These are phyloP conservation scores for Diorhabda elongata DNA, from an alignment of 1,140 invertebrate species.

Conservation along the genomic window DNA sequence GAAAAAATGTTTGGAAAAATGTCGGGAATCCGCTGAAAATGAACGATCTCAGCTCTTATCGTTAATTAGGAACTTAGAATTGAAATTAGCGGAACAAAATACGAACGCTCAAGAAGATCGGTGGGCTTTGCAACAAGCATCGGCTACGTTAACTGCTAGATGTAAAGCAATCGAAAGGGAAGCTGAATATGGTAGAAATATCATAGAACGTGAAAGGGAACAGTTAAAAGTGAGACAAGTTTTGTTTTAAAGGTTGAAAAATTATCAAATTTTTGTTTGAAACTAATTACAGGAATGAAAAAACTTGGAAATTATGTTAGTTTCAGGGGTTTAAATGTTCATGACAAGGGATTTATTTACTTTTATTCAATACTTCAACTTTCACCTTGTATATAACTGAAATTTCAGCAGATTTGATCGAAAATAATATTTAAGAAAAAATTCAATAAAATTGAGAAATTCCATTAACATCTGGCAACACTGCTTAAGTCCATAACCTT, in stretches of 20 bases:
- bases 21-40: slow-evolving; percentile 46
- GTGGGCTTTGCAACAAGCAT: slow-evolving; percentile 44
- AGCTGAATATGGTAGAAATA: slow-evolving; percentile 44
- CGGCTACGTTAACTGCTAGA: slow-evolving; percentile 41
- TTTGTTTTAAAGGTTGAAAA: neutral
- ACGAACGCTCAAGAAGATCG: slow-evolving; percentile 44
- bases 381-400: no score
- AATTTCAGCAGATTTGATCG: no score
- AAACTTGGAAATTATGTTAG: neutral
- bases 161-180: slow-evolving; percentile 48
- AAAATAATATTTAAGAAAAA: no score
- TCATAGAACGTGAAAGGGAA: slow-evolving; percentile 49
- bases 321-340: neutral
- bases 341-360: neutral
- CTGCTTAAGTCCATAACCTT: no score
- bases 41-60: slow-evolving; percentile 50
- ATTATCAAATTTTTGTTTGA: no score
- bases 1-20: slow-evolving; percentile 47
- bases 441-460: no score
- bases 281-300: neutral
- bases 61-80: slow-evolving; percentile 49
- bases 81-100: slow-evolving; percentile 45
- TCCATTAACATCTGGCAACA: no score
- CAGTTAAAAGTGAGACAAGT: slow-evolving; percentile 38
- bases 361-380: no score